Percentiles rank a stretch among this genome's conserved stretches.
phyloP scores from a whole-genome alignment of 2,888 invertebrate species.

The Terebella lapidaria region DNA sequence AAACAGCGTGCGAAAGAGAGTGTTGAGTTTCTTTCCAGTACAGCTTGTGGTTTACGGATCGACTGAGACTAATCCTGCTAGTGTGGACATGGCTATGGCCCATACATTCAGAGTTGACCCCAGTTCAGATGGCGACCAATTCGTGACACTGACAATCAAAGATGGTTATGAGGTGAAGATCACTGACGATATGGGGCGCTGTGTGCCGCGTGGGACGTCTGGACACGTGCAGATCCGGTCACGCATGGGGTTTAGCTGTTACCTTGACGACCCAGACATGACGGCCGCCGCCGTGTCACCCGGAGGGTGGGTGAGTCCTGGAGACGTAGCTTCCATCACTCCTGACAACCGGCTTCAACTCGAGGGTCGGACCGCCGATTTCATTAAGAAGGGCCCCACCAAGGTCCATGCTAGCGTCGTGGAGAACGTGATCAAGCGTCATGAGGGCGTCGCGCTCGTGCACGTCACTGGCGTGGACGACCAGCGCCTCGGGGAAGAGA shows the following conservation, averaged over 20 bases:
- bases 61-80: not conserved
- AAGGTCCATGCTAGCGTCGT: not conserved
- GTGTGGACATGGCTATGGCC: not conserved
- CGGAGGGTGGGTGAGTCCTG: not conserved
- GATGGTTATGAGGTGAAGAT: not conserved
- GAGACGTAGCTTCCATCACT: not conserved
- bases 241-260: not conserved
- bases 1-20: not conserved
- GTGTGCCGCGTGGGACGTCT: not conserved
- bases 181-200: not conserved
- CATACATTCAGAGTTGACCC: not conserved
- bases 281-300: not conserved
- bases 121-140: not conserved
- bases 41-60: not conserved
- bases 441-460: not conserved
- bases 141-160: not conserved
- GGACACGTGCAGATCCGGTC: not conserved
- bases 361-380: not conserved
- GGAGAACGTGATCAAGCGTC: not conserved
- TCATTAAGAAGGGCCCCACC: not conserved
- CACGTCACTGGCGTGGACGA: not conserved
- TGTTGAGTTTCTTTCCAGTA: not conserved
- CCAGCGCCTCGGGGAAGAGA: not conserved
- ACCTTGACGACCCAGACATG: not conserved
- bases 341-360: not conserved